These are phyloP conservation scores for Agapornis roseicollis DNA, from an alignment of 2,113 vertebrate genomes.

Conservation along the genomic window DNA sequence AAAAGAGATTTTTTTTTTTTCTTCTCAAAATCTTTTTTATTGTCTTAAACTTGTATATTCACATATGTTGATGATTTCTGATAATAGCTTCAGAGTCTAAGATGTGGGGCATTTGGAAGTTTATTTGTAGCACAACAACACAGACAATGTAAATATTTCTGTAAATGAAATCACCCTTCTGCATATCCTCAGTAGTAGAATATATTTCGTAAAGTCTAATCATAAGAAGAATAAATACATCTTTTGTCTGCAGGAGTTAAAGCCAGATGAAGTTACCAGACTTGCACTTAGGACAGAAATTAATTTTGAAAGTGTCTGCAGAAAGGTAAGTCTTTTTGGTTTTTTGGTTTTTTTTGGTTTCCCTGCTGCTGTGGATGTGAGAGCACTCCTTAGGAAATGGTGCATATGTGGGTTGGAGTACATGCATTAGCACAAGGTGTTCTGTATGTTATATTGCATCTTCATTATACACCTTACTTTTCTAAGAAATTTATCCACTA, in stretches of 20 bases:
- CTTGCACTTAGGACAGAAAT: constrained; percentile 84
- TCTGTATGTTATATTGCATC: background rate
- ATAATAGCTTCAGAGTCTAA: background rate
- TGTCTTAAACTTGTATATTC: background rate
- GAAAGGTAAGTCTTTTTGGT: constrained; percentile 72
- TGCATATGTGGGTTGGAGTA: background rate
- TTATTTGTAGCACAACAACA: background rate
- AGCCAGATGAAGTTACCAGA: constrained; percentile 88
- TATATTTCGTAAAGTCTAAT: background rate
- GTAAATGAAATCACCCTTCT: background rate
- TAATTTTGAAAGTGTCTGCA: constrained; percentile 86
- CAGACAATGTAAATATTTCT: background rate
- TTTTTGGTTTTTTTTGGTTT: background rate
- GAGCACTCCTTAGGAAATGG: background rate
- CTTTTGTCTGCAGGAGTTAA: constrained; percentile 71
- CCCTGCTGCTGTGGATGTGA: background rate
- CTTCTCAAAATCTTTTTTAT: background rate
- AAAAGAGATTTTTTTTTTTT: background rate
- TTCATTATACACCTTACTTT: background rate
- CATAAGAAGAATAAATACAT: background rate
- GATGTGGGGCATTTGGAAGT: background rate
- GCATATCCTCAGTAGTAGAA: background rate
- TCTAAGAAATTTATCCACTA: background rate
- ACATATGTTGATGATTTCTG: background rate
- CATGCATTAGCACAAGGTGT: background rate